Conservation (phyloP, 2,888 invertebrate genomes). For the Merodon equestris region DNA sequence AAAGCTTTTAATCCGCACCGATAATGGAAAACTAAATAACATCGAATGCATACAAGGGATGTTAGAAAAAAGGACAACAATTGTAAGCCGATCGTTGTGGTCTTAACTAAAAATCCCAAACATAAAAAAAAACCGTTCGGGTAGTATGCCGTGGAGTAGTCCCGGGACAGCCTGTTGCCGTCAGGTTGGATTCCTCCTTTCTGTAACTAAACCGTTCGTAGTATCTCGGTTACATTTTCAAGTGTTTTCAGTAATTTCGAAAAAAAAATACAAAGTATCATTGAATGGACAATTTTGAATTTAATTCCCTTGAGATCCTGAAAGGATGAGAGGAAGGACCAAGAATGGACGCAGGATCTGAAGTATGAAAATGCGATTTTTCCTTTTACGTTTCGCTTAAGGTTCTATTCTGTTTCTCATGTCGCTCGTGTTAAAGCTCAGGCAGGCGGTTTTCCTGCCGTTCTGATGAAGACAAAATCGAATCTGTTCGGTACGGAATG, state of each 20-base stretch:
- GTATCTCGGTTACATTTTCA: slow-evolving; percentile 29
- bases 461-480: slow-evolving; percentile 31
- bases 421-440: not conserved
- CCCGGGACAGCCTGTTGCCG: not conserved
- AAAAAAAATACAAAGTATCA: slow-evolving; percentile 51
- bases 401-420: slow-evolving; percentile 14
- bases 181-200: slow-evolving; percentile 10
- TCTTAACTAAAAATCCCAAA: slow-evolving; percentile 50
- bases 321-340: slow-evolving; percentile 11
- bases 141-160: not conserved
- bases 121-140: slow-evolving; percentile 17
- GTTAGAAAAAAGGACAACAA: slow-evolving; percentile 18
- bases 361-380: slow-evolving; percentile 30
- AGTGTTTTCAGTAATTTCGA: slow-evolving; percentile 6
- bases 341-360: not conserved
- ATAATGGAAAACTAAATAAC: slow-evolving; percentile 20
- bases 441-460: not conserved
- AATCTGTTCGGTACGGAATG: slow-evolving; percentile 56
- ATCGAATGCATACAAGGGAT: slow-evolving; percentile 16
- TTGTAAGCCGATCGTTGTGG: slow-evolving; percentile 46
- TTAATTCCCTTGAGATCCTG: slow-evolving; percentile 47
- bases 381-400: too few species aligned
- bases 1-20: slow-evolving; percentile 41
- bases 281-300: slow-evolving; percentile 52
- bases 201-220: slow-evolving; percentile 45